Base-by-base conservation (phyloP, 2,888 invertebrate species). In the Dilophus febrilis region DNA sequence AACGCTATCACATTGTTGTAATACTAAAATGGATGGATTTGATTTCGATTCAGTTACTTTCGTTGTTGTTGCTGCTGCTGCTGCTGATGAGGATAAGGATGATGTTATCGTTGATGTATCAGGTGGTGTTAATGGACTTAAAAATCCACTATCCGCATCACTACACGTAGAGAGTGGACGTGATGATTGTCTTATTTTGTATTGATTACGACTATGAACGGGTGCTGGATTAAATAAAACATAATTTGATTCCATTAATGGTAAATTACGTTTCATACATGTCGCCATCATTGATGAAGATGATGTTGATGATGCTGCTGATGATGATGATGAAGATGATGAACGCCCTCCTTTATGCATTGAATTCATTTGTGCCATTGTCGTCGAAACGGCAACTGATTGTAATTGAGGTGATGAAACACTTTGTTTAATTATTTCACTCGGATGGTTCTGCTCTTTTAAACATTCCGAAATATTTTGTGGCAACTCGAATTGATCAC, bases 81-180 rank as follows among this genome's bases (percentile, higher is more conserved):
- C 66, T 1, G 73, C 72, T 16, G 73, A 73, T 48, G 70, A 71
- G 1, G 73, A 6, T 22, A 8, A 6, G 4, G 26, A 14, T 8
- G 35, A 26, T 26, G 35, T 32, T 28, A 28, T 11, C 26, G 14
- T 19, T 11, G 34, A 12, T n/a, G 34, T 22, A 16, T 72, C 72
- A 40, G 70, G 66, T 1, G 73, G 73, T 18, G 74, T 73, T 48
- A 70, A 71, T 1, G 73, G 73, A 47, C 73, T 73, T 35, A 74
- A 55, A 49, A 74, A 73, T 4, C 74, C 74, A 54, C 74, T 74
- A 52, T 74, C 74, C 11, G 72, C 70, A 58, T 74, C 74, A 57
- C 74, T 74, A 47, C 70, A 58, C 3, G 55, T 56, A 5, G 62
- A 63, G 0, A 59, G 42, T 2, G 62, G 62, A 13, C 62, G 51